Evolutionary conservation across 35 echinoderm and acorn worm species (phyloP).

Genomic region (Lytechinus variegatus): DNA sequence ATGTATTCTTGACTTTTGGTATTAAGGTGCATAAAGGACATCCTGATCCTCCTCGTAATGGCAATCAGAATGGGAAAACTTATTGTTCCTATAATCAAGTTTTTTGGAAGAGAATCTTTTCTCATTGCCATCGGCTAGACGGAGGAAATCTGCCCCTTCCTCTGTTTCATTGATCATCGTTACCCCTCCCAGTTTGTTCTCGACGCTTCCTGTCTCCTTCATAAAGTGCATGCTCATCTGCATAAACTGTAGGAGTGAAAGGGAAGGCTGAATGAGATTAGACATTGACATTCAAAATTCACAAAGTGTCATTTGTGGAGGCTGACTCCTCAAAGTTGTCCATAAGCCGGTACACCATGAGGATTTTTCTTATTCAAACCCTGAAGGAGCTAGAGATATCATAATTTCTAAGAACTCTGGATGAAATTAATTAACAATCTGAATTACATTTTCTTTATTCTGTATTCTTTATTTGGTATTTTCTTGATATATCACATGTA

Average conservation of each 20-base stretch:
- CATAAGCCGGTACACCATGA: background rate
- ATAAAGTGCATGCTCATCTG: background rate
- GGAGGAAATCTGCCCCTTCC: background rate
- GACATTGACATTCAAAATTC: background rate
- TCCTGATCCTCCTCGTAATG: no score
- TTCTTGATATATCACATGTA: no score
- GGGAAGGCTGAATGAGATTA: background rate
- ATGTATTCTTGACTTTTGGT: no score
- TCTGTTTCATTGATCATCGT: background rate
- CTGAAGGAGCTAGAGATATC: background rate
- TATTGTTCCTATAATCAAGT: background rate
- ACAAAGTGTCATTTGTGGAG: background rate
- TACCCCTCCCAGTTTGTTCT: background rate
- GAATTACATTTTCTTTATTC: no score
- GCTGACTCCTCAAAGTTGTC: background rate
- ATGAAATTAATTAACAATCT: no score
- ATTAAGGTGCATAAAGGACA: no score
- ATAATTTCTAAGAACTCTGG: no score
- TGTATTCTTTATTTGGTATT: no score
- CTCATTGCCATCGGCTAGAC: background rate
- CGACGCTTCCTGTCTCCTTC: background rate
- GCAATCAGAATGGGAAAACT: background rate
- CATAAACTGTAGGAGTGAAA: background rate
- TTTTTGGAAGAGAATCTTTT: background rate
- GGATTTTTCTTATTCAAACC: background rate